Evolutionary conservation across 2,888 invertebrate species (phyloP), one percentile per base, ranked within the genome.

Genomic region (Agrotis clavis): DNA sequence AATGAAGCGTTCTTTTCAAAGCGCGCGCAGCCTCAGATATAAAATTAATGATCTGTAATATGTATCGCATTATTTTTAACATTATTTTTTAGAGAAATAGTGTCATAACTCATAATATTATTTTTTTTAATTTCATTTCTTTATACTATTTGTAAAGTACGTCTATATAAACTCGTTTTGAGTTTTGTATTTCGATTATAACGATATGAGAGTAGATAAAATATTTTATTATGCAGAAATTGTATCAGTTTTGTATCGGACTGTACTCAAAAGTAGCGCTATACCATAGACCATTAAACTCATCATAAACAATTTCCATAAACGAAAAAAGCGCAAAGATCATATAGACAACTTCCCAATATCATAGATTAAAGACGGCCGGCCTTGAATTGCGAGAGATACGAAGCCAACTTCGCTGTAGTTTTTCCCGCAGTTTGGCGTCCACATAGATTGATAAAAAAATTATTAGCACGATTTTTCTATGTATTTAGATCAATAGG

Each of bases 351-450:
- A 83, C 50, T 85, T 81, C 77, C 77, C 63, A 76, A 82, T 68
- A 83, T 82, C 91, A 93, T 91, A 93, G 89, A 93, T 70, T 82
- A 81, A 41, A 87, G 87, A 84, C 85, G 92, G 91, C 94, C 85
- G 92, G 91, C 94, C 94, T 94, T 94, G 93, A 94, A 90, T 88
- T 89, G 90, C 90, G 82, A 78, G 79, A 75, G 54, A 87, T 85
- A 71, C 85, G 89, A 83, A 82, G 91, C 95, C 90, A 95, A 91
- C 95, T 96, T 96, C 95, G 89, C 90, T 91, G 92, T 95, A 96
- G 95, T 96, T 96, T 95, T 96, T 96, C 95, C 95, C 95, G 94
- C 94, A 96, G 95, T 95, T 96, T 96, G 95, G 96, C 96, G 96
- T 96, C 96, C 90, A 94, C 94, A 90, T 88, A 93, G 90, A 91